These are phyloP conservation scores for Microcebus griseorufus DNA, from an alignment of 2,113 vertebrate genomes.

Conservation along the genomic window DNA sequence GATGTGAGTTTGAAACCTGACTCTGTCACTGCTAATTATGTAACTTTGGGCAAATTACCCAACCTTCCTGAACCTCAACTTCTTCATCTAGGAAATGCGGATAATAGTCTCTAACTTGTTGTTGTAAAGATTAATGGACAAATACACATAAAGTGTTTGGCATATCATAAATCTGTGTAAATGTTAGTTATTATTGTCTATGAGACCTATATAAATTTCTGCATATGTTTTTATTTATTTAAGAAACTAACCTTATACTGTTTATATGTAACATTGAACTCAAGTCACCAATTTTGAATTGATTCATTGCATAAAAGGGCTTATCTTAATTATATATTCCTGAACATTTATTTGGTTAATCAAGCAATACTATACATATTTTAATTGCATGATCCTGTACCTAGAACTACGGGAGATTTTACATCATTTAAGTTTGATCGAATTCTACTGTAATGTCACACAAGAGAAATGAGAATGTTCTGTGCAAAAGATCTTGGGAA, in stretches of 20 bases:
- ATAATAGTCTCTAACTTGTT: background rate
- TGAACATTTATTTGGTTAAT: slow-evolving; percentile 8
- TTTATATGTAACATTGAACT: background rate
- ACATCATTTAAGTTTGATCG: background rate
- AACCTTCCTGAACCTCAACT: background rate
- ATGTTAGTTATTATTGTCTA: background rate
- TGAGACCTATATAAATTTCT: background rate
- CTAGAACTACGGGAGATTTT: background rate
- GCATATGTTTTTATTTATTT: background rate
- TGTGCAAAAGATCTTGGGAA: background rate
- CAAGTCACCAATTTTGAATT: background rate
- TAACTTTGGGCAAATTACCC: background rate
- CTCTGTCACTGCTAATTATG: background rate
- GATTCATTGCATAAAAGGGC: background rate
- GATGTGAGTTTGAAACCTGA: background rate
- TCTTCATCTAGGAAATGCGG: background rate
- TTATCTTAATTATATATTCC: background rate
- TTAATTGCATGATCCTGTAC: background rate
- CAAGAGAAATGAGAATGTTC: background rate
- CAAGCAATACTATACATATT: background rate
- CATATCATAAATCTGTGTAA: background rate
- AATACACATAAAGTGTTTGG: background rate
- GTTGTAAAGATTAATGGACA: background rate
- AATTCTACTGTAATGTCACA: background rate
- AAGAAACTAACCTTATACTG: background rate